A percentile compares a stretch with the other conserved stretches of the same genome.
Conservation (phyloP, 2,888 invertebrate species). For the Acronicta alni region DNA sequence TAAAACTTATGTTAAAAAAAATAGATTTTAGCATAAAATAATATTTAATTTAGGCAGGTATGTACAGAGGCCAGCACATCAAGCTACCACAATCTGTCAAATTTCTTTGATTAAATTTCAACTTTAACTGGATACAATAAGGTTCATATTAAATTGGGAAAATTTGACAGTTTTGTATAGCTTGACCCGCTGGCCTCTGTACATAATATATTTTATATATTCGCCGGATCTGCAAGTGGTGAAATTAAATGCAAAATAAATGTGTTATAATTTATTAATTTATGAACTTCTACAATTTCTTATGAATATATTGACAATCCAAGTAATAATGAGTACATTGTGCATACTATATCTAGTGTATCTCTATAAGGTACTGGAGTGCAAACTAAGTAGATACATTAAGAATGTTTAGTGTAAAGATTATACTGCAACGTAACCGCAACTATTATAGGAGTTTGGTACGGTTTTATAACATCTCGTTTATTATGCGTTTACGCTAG, state of each 20-base stretch:
- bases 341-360: slow-evolving; percentile 47
- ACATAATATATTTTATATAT: neutral
- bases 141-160: too few relatives aligned
- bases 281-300: slow-evolving; percentile 49
- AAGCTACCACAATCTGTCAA: too few relatives aligned
- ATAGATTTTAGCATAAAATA: too few relatives aligned
- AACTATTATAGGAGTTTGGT: neutral
- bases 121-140: too few relatives aligned
- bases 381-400: slow-evolving; percentile 19
- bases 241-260: slow-evolving; percentile 13
- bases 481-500: too few relatives aligned
- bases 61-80: too few relatives aligned
- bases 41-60: too few relatives aligned
- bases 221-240: neutral
- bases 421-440: neutral
- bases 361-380: slow-evolving; percentile 51
- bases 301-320: slow-evolving; percentile 30
- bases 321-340: slow-evolving; percentile 34
- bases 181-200: too few relatives aligned
- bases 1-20: too few relatives aligned
- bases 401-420: neutral
- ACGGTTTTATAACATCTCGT: too few relatives aligned
- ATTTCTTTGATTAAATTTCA: too few relatives aligned
- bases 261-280: slow-evolving; percentile 55
- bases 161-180: too few relatives aligned